Percentiles rank a stretch among this genome's conserved stretches.
phyloP scores from a whole-genome alignment of 2,113 vertebrate species.

The Lutjanus erythropterus region DNA sequence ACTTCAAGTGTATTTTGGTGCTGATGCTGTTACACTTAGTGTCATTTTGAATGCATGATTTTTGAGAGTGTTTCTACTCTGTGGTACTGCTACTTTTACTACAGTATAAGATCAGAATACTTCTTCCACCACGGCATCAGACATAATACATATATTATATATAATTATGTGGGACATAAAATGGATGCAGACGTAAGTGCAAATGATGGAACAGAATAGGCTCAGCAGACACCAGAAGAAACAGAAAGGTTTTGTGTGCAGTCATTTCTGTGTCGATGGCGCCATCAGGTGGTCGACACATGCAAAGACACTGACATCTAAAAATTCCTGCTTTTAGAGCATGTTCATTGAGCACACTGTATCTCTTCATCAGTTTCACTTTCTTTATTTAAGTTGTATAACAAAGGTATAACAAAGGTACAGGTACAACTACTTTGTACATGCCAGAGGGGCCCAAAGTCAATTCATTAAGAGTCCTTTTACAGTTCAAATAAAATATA shows the following conservation, averaged over 20 bases:
- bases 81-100: not conserved
- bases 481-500: no score
- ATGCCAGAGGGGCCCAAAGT: no score
- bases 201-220: not conserved
- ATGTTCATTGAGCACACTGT: not conserved
- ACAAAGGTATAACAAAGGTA: no score
- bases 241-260: not conserved
- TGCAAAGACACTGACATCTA: not conserved
- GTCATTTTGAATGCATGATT: not conserved
- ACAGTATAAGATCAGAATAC: not conserved
- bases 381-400: no score
- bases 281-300: constrained; percentile 52
- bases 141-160: not conserved
- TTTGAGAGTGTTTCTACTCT: not conserved
- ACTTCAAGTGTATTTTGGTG: not conserved
- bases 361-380: constrained; percentile 13
- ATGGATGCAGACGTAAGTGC: not conserved
- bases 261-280: not conserved
- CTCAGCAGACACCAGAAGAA: not conserved
- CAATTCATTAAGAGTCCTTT: no score
- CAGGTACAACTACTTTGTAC: no score
- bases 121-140: not conserved
- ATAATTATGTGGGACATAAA: not conserved
- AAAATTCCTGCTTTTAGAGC: not conserved
- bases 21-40: not conserved